A percentile compares a stretch with the other conserved stretches of the same genome.
phyloP scores from a whole-genome alignment of 2,113 vertebrate species.

The Crocuta crocuta region DNA sequence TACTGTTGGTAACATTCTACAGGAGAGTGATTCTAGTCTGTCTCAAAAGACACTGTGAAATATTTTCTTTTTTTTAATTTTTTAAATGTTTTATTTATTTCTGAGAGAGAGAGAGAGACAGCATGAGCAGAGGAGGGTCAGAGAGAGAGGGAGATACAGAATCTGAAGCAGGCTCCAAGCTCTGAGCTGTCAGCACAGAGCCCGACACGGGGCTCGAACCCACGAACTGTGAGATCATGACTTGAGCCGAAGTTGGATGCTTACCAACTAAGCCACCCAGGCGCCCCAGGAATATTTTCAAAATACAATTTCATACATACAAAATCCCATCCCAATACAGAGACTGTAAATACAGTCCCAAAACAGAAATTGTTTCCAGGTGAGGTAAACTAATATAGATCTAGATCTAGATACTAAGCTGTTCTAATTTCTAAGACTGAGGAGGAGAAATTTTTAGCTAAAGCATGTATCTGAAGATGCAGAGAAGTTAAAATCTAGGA shows the following conservation, averaged over 20 bases:
- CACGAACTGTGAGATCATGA: too few relatives aligned
- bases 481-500: background rate
- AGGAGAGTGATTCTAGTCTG: background rate
- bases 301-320: background rate
- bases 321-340: background rate
- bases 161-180: too few relatives aligned
- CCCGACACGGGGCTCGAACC: too few relatives aligned
- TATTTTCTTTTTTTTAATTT: background rate
- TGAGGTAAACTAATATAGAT: background rate
- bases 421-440: background rate
- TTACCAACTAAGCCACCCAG: too few relatives aligned
- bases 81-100: too few relatives aligned
- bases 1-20: background rate
- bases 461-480: background rate
- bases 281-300: background rate
- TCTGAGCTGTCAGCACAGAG: too few relatives aligned
- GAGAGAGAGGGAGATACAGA: too few relatives aligned
- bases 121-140: too few relatives aligned
- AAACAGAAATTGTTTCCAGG: background rate
- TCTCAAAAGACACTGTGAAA: background rate
- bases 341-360: background rate
- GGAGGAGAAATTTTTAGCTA: background rate
- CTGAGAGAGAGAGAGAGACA: too few relatives aligned
- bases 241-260: too few relatives aligned
- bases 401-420: background rate